Base-by-base conservation (phyloP, 2,888 invertebrate genomes). In the Serrognathus titanus region DNA sequence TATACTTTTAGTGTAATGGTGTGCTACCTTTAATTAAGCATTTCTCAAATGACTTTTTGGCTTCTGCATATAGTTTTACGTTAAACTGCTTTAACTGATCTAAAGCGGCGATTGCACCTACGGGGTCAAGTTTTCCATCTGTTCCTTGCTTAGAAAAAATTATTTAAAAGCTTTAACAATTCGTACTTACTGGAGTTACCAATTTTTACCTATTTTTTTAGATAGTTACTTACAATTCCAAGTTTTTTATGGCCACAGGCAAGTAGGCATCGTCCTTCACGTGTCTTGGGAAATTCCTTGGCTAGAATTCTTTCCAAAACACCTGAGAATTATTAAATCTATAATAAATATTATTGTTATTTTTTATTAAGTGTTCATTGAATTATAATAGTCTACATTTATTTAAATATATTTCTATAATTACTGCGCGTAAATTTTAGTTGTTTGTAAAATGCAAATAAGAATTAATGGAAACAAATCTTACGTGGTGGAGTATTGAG, bases 221-320 rank as follows among this genome's bases (percentile, higher is more conserved):
- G 16, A 24, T 20, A 2, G 6, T 48, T 47, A 67, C 75, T 77
- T 71, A 82, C 82, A 75, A 80, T 76, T 55, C 76, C 73, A 49
- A 77, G 68, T 61, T 77, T 79, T 64, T 69, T 79, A 56, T 77
- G 79, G 20, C 80, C 70, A 57, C 82, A 83, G 7, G 79, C 78
- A 53, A 80, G 60, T 40, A 81, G 69, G 61, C 82, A 83, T 63
- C 77, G 79, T 1, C 76, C 77, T 7, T 52, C 52, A 10, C 40
- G 43, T 5, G 39, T 52, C 10, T 52, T 57, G 45, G 57, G 57
- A 12, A 53, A 45, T 41, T 52, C 49, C 6, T 12, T 37, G 7
- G 37, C 36, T 20, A 45, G 20, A 31, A 57, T 52, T 9, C 41
- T 11, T 11, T 48, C 35, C 36, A 57, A 35, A 48, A 48, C 52